These are phyloP conservation scores for Lymantria dispar DNA, from an alignment of 2,888 invertebrate species.

Conservation along the genomic window DNA sequence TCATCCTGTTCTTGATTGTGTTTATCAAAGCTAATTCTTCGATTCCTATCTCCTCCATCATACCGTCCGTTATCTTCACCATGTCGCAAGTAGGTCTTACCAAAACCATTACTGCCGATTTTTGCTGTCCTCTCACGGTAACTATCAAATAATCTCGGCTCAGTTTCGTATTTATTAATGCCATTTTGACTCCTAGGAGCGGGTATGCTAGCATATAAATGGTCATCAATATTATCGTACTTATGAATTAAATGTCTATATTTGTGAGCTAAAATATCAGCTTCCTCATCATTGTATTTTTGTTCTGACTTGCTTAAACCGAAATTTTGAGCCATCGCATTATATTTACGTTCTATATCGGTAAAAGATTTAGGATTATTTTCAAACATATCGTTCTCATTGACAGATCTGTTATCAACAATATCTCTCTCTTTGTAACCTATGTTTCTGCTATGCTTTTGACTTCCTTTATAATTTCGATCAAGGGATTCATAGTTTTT, in stretches of 20 bases:
- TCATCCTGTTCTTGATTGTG: constrained; percentile 24
- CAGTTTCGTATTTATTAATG: constrained; percentile 6
- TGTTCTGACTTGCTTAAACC: neutral
- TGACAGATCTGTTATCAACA: neutral
- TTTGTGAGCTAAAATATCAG: neutral
- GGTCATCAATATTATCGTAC: neutral
- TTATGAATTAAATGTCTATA: constrained; percentile 1
- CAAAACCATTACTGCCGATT: constrained; percentile 2
- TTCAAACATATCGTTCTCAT: constrained; percentile 6
- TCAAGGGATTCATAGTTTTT: constrained; percentile 7
- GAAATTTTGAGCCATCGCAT: neutral
- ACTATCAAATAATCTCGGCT: constrained; percentile 8
- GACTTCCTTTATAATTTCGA: constrained; percentile 7
- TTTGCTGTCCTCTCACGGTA: constrained; percentile 10
- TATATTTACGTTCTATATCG: constrained; percentile 9
- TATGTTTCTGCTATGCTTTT: neutral
- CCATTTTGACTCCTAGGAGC: constrained; percentile 6
- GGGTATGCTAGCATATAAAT: neutral
- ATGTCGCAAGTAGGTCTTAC: constrained; percentile 17
- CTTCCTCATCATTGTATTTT: constrained; percentile 5
- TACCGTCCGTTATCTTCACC: constrained; percentile 14
- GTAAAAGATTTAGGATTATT: constrained; percentile 12
- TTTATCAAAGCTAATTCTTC: constrained; percentile 11
- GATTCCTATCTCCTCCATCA: constrained; percentile 13
- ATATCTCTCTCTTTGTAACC: neutral